phyloP scores from a whole-genome alignment of 2,113 vertebrate species.

The Peromyscus maniculatus region DNA sequence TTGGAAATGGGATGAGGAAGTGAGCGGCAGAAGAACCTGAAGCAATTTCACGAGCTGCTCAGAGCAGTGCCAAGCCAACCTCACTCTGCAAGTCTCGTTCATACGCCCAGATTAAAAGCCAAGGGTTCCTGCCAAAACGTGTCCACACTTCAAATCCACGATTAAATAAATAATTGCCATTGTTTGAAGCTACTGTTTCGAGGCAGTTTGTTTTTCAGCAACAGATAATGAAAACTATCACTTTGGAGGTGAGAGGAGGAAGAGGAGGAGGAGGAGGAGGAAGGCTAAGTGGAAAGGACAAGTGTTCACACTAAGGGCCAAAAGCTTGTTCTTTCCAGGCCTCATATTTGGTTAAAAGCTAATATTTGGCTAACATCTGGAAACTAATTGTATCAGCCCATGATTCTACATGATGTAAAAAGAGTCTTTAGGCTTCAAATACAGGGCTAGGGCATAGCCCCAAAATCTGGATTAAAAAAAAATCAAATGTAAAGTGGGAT shows the following conservation, averaged over 20 bases:
- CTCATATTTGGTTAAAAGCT: background rate
- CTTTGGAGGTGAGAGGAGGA: background rate
- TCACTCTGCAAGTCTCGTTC: background rate
- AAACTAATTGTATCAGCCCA: background rate
- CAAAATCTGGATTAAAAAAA: background rate
- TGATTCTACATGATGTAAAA: background rate
- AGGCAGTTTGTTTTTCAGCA: constrained; percentile 21
- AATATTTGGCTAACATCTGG: constrained; percentile 39
- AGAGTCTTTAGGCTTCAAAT: background rate
- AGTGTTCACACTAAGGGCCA: background rate
- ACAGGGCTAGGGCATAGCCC: background rate
- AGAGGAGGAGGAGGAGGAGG: background rate
- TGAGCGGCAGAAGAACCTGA: background rate
- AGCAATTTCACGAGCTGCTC: background rate
- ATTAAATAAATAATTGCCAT: background rate
- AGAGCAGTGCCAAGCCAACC: background rate
- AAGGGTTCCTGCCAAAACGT: background rate
- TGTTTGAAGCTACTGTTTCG: background rate
- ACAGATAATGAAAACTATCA: constrained; percentile 4
- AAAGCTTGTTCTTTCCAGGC: background rate
- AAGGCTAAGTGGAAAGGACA: background rate
- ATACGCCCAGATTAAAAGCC: background rate
- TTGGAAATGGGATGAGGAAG: background rate
- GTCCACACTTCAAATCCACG: background rate
- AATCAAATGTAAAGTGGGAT: background rate